phyloP scores from a whole-genome alignment of 2,888 invertebrate species.

The Gibbula magus region DNA sequence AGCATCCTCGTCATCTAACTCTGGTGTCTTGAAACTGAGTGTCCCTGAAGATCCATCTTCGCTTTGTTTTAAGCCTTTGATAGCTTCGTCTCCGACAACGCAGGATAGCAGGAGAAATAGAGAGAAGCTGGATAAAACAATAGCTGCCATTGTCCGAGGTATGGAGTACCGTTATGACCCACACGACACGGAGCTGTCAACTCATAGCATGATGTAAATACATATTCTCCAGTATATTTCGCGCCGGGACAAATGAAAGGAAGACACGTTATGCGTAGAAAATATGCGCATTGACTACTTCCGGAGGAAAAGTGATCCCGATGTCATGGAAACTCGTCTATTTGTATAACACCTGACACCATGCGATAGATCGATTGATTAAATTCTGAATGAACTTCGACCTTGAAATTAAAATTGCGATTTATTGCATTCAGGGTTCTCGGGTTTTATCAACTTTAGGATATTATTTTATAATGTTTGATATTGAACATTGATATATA shows the following conservation, averaged over 20 bases:
- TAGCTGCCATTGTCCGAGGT: not conserved
- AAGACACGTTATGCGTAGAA: slow-evolving; percentile 7
- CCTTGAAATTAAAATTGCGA: no score
- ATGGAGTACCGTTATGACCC: not conserved
- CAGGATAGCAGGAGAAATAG: not conserved
- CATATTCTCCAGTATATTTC: not conserved
- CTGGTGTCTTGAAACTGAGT: slow-evolving; percentile 43
- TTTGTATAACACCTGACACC: no score
- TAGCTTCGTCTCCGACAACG: not conserved
- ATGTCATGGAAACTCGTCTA: no score
- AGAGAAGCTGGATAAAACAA: not conserved
- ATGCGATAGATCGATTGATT: no score
- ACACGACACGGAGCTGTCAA: not conserved
- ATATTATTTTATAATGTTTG: no score
- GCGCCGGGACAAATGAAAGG: slow-evolving; percentile 3
- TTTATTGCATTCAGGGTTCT: no score
- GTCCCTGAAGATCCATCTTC: slow-evolving; percentile 39
- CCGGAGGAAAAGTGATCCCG: not conserved
- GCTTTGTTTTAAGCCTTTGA: not conserved
- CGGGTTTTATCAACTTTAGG: no score
- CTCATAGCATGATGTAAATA: not conserved
- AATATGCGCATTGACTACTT: not conserved
- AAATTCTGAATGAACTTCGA: no score
- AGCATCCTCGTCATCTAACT: slow-evolving; percentile 63
- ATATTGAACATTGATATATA: no score